Base-by-base conservation (phyloP, 1,140 invertebrate genomes). In the Latrodectus geometricus region DNA sequence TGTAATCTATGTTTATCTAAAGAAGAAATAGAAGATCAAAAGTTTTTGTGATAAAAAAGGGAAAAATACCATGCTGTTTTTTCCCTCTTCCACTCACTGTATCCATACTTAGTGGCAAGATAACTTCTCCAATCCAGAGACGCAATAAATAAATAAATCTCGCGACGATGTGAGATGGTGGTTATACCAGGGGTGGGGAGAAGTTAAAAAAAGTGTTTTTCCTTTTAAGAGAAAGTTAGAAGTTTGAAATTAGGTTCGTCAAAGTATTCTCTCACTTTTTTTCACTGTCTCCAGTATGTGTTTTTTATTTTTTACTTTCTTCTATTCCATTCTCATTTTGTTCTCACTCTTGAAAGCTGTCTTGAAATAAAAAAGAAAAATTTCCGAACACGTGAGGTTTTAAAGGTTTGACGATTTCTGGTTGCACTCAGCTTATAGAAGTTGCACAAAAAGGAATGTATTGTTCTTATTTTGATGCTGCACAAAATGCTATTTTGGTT, bases 231-330 rank as follows among this genome's bases (percentile, higher is more conserved):
- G 52, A 66, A 61, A 35, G 52, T 21, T 54, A 84, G 82, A 84
- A 84, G 82, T 84, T 84, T 69, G 74, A 84, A 84, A 84, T 84
- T 84, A 84, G 72, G 82, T 84, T 84, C 82, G 82, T 84, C 82
- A 84, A 61, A 54, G 82, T 17, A 61, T 82, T 74, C 56, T 17
- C 52, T 56, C 21, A 15, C 50, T 35, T 35, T 35, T 35, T 35
- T 35, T 35, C 35, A 8, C 23, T 15, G 1, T n/a, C 74, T 48
- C 7, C 14, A 69, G 20, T n/a, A 11, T 66, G 66, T 83, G 54
- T 74, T 68, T 72, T 74, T 80, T n/a, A n/a, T n/a, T 50, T 17
- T 61, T 52, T 50, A n/a, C n/a, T 50, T 35, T 83, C 74, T 81
- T 81, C 66, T 70, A 20, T 17, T 17, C 54, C 54, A 61, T 68